Evolutionary conservation across 2,797 vertebrate species (phyloP), one percentile per base, ranked within the genome.

Genomic region (Tinamus major): DNA sequence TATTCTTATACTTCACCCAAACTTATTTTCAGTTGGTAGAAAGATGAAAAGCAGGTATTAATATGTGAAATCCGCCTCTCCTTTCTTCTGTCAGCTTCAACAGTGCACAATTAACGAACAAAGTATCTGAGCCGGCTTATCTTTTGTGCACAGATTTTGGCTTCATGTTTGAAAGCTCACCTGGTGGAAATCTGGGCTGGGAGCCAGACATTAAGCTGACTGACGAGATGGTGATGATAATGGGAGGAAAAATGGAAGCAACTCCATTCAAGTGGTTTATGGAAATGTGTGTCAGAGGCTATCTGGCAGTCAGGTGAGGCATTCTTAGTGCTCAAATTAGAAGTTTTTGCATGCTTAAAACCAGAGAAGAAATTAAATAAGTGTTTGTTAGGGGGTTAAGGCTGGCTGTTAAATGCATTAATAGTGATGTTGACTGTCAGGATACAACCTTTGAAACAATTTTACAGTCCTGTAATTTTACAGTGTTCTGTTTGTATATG

Each of bases 211-310:
- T 99, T 97, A 99, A 99, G 96, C 98, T 99, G 96, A 99, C 99
- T 0, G 99, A 99, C 7, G 99, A 99, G 97, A 99, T 99, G 99
- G 99, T 99, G 97, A 99, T 99, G 99, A 99, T 99, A 96, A 99
- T 99, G 99, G 99, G 99, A 8, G 99, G 99, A 51, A 99, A 99
- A 96, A 99, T 99, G 98, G 99, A 99, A 96, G 99, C 99, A 83
- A 99, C 99, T 0, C 99, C 99, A 2, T 99, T 99, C 97, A 99
- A 99, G 75, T 99, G 99, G 99, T 99, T 99, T 98, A 99, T 99
- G 99, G 99, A 99, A 97, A 99, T 99, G 99, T 99, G 99, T 76
- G 99, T 99, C 91, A 97, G 98, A 17, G 99, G 99, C 87, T 99
- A 99, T 92, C 98, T 99, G 97, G 99, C 99, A 1, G 99, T 99